Evolutionary conservation across 1,140 invertebrate genomes (phyloP), one percentile per base, ranked within the genome.

Genomic region (Potamilus streckersoni): DNA sequence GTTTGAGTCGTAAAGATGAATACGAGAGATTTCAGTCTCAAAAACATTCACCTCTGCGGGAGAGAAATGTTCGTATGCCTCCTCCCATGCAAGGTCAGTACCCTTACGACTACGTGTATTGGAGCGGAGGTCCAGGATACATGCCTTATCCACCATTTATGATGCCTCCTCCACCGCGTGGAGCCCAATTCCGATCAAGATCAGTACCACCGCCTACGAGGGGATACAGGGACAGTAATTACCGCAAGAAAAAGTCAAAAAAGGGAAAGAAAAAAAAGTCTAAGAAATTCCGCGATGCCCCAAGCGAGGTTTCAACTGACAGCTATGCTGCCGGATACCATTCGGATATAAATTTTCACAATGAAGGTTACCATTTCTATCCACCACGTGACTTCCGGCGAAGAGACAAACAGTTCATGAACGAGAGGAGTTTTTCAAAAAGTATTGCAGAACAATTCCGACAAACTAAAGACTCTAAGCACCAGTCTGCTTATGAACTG

Each of bases 391-490:
- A 86, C 72, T 86, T 85, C 68, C 73, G 83, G 61, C 80, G 79
- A 11, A 63, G 80, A 19, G 82, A 84, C 71, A 85, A 85, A 63
- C 82, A 86, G 65, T 84, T 86, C 71, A 76, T 83, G 69, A 85
- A 86, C 71, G 86, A 88, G 74, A 78, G 80, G 69, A 80, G 82
- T 6, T 87, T 88, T 76, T 83, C 84, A 12, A 81, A 82, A 65
- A 83, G 80, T 64, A 80, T 87, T 60, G 69, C 78, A 20, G 81
- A 81, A 59, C 79, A 84, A 69, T 72, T 62, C 12, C 64, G 82
- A 60, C 67, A 69, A 20, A 79, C 78, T 65, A 27, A 77, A 79
- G 58, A 74, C 61, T 58, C 59, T 27, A 64, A 67, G 55, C 82
- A 84, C 65, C 80, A 82, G 8, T 74, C 79, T 23, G 80, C 82